Evolutionary conservation across 2,888 invertebrate genomes (phyloP).

Genomic region (Ormyrus rosae): DNA sequence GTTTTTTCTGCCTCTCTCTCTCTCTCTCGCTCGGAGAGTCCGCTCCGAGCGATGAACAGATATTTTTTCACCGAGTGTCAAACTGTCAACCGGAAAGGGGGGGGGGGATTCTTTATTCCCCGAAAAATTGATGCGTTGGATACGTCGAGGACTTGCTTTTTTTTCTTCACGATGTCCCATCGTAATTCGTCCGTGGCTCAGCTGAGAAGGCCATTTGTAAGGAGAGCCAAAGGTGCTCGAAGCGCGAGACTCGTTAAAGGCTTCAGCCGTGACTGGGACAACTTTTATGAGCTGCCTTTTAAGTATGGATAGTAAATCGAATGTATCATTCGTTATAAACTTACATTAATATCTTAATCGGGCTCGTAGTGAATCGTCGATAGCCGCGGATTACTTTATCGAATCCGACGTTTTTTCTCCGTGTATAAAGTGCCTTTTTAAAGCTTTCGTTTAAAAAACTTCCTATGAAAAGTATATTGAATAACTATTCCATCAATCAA

Average conservation of each 20-base stretch:
- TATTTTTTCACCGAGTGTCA: slow-evolving; percentile 57
- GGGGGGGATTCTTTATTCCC: slow-evolving; percentile 47
- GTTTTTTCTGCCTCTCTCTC: slow-evolving; percentile 49
- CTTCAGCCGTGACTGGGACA: slow-evolving; percentile 25
- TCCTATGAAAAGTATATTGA: too few relatives aligned
- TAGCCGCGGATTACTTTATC: too few relatives aligned
- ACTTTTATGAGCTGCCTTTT: slow-evolving; percentile 27
- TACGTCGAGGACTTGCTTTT: slow-evolving; percentile 37
- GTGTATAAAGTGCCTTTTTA: too few relatives aligned
- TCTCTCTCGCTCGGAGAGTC: not conserved
- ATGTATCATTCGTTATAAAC: too few relatives aligned
- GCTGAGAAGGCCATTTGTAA: slow-evolving; percentile 40
- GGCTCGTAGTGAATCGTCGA: not conserved
- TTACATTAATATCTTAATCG: too few relatives aligned
- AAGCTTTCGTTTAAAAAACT: too few relatives aligned
- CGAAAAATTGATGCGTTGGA: slow-evolving; percentile 41
- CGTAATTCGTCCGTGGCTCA: slow-evolving; percentile 47
- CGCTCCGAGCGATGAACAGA: slow-evolving; percentile 46
- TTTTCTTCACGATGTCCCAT: slow-evolving; percentile 34
- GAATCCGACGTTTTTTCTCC: too few relatives aligned
- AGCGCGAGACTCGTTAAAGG: slow-evolving; percentile 43
- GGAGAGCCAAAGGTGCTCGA: not conserved
- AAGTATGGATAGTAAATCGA: too few relatives aligned
- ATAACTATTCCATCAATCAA: too few relatives aligned
- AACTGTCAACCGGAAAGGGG: slow-evolving; percentile 46